These are phyloP conservation scores for Agrotis clavis DNA, from an alignment of 2,888 invertebrate genomes.

Conservation along the genomic window DNA sequence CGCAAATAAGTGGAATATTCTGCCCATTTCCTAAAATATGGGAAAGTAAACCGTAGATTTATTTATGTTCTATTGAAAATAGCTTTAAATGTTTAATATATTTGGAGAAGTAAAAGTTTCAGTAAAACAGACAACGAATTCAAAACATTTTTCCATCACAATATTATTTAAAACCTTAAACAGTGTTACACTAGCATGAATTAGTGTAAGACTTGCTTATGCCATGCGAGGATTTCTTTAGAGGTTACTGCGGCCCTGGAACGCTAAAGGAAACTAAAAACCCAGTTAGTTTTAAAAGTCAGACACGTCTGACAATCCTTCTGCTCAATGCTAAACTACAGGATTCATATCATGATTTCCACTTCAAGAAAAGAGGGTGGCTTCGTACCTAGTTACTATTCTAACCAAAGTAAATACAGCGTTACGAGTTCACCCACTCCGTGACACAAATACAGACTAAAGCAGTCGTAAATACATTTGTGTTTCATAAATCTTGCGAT, in stretches of 20 bases:
- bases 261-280: no score
- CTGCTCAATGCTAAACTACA: no score
- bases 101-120: neutral
- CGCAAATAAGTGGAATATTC: constrained; percentile 35
- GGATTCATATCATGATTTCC: no score
- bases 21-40: constrained; percentile 5
- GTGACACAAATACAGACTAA: constrained; percentile 42
- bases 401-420: constrained; percentile 10
- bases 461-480: constrained; percentile 40
- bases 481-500: constrained; percentile 45
- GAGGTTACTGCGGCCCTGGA: no score
- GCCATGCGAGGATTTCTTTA: no score
- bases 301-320: no score
- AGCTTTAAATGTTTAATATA: neutral
- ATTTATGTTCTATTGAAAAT: neutral
- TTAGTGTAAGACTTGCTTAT: neutral
- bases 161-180: neutral
- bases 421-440: constrained; percentile 15
- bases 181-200: neutral
- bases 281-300: no score
- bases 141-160: neutral
- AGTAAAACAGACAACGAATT: neutral
- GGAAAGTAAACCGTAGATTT: constrained; percentile 12
- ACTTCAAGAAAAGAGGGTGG: no score
- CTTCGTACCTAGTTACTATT: neutral